Evolutionary conservation across 92 coral and sea anemone species (phyloP).

Genomic region (Paramuricea clavata): DNA sequence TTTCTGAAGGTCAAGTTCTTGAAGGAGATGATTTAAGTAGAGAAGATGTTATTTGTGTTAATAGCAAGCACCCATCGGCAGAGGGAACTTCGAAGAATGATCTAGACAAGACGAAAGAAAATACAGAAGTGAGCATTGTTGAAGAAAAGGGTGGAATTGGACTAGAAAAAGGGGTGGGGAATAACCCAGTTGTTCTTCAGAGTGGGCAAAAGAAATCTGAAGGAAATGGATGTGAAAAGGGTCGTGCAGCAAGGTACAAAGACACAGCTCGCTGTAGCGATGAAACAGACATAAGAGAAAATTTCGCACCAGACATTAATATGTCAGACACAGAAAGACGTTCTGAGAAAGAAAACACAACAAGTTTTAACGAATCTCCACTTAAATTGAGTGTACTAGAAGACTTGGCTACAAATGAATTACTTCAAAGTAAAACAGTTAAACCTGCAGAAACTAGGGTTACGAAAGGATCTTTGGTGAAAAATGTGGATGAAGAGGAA

Average conservation of each 20-base stretch:
- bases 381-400: constrained; percentile 10
- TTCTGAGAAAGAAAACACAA: background rate
- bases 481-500: background rate
- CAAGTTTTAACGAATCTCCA: background rate
- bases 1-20: background rate
- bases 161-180: background rate
- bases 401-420: constrained; percentile 28
- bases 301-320: background rate
- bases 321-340: background rate
- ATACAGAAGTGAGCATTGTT: background rate
- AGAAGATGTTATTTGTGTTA: background rate
- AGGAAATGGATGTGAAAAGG: background rate
- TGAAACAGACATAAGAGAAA: background rate
- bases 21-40: background rate
- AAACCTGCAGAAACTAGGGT: background rate
- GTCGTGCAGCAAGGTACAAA: background rate
- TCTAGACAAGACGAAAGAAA: background rate
- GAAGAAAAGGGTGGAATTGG: background rate
- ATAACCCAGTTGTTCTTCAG: background rate
- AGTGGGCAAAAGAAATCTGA: background rate
- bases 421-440: background rate
- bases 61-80: background rate
- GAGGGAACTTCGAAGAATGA: background rate
- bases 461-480: background rate
- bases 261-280: background rate